phyloP scores from a whole-genome alignment of 2,797 vertebrate genomes.

The Tragopan temminckii region DNA sequence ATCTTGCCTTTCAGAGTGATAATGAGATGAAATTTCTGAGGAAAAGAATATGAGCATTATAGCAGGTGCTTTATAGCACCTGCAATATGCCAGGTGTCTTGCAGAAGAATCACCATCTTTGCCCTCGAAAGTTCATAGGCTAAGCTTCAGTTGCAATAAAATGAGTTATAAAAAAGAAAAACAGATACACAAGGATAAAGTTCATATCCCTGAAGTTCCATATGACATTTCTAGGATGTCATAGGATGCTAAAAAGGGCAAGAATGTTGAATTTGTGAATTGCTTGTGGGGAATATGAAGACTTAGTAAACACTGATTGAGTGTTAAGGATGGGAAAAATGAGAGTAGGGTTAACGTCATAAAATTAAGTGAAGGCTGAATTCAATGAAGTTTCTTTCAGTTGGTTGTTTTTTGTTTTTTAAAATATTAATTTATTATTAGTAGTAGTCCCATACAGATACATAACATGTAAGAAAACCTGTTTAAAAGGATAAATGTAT shows the following conservation, averaged over 20 bases:
- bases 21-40: neutral
- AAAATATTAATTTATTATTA: neutral
- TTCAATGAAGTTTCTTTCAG: neutral
- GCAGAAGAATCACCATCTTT: neutral
- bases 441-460: neutral
- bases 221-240: neutral
- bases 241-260: neutral
- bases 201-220: neutral
- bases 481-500: neutral
- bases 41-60: neutral
- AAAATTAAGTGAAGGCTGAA: neutral
- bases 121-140: neutral
- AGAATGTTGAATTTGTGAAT: neutral
- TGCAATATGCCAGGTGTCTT: neutral
- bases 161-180: neutral
- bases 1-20: neutral
- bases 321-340: neutral
- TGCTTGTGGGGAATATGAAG: neutral
- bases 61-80: neutral
- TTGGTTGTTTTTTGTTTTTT: neutral
- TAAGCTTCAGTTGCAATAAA: constrained; percentile 19
- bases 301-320: neutral
- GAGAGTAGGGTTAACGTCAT: neutral
- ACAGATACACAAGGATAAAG: neutral
- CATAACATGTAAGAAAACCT: neutral